Evolutionary conservation across 2,888 invertebrate species (phyloP).

Genomic region (Scaeva pyrastri): DNA sequence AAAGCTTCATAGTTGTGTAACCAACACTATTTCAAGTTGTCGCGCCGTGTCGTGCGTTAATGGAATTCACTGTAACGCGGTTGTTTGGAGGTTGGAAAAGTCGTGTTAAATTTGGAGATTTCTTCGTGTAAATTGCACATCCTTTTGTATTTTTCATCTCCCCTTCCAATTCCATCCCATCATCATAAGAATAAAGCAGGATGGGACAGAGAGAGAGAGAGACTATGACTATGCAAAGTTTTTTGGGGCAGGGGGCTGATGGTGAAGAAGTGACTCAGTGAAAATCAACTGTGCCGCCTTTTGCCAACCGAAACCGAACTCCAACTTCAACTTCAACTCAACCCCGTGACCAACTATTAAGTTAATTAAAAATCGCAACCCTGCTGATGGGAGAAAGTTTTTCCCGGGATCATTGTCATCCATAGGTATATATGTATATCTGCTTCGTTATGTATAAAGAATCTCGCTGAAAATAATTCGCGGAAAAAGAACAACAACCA

Average conservation of each 20-base stretch:
- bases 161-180: no score
- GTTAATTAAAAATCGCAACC: slow-evolving; percentile 72
- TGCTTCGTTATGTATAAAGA: neutral
- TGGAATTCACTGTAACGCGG: slow-evolving; percentile 70
- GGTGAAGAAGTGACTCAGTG: slow-evolving; percentile 29
- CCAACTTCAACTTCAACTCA: neutral
- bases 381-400: slow-evolving; percentile 44
- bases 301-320: neutral
- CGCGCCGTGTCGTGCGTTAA: slow-evolving; percentile 66
- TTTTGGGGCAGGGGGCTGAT: neutral
- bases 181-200: neutral
- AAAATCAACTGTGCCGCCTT: neutral
- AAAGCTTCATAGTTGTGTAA: slow-evolving; percentile 44
- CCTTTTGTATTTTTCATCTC: slow-evolving; percentile 8
- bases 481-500: neutral
- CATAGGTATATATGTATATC: neutral
- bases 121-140: slow-evolving; percentile 59
- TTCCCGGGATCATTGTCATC: neutral
- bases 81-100: slow-evolving; percentile 68
- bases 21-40: slow-evolving; percentile 61
- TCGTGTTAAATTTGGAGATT: slow-evolving; percentile 67
- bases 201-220: slow-evolving; percentile 13
- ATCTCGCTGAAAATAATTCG: neutral
- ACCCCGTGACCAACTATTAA: slow-evolving; percentile 68
- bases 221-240: slow-evolving; percentile 42